Conservation (phyloP, 1,140 invertebrate genomes). For the Drosophila sechellia region DNA sequence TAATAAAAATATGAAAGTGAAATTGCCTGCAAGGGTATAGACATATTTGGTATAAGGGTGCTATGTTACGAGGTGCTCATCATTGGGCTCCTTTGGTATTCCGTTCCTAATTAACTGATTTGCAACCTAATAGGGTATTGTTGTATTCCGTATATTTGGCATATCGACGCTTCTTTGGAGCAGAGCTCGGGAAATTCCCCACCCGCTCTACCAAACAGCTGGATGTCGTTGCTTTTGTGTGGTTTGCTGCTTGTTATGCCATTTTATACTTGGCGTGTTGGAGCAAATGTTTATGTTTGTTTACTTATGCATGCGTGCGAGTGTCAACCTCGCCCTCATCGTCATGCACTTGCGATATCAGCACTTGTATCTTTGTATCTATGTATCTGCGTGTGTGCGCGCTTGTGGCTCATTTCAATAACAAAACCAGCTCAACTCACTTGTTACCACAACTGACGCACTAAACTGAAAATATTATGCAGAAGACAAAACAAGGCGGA, state of each 20-base stretch:
- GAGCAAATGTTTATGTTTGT: slow-evolving; percentile 80
- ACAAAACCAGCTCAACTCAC: slow-evolving; percentile 78
- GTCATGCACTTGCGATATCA: slow-evolving; percentile 22
- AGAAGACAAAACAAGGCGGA: slow-evolving; percentile 59
- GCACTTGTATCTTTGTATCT: slow-evolving; percentile 30
- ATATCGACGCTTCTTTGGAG: slow-evolving; percentile 9
- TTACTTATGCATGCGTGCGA: slow-evolving; percentile 81
- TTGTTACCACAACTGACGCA: slow-evolving; percentile 80
- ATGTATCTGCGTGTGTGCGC: slow-evolving; percentile 1
- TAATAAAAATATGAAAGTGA: background rate
- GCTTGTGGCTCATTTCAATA: slow-evolving; percentile 73
- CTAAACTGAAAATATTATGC: slow-evolving; percentile 78
- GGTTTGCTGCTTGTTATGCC: slow-evolving; percentile 76
- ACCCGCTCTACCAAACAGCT: background rate
- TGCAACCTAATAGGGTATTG: slow-evolving; percentile 34
- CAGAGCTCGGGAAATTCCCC: slow-evolving; percentile 9
- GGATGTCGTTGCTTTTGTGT: slow-evolving; percentile 63
- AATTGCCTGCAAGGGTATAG: no score
- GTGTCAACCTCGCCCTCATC: slow-evolving; percentile 46
- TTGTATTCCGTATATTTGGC: slow-evolving; percentile 35
- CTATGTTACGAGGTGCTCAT: background rate
- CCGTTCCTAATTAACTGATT: slow-evolving; percentile 25
- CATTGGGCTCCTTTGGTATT: background rate
- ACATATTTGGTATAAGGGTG: background rate
- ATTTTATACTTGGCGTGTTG: slow-evolving; percentile 78